Conservation (phyloP, 2,797 vertebrate genomes). For the Poliocrania exsul region DNA sequence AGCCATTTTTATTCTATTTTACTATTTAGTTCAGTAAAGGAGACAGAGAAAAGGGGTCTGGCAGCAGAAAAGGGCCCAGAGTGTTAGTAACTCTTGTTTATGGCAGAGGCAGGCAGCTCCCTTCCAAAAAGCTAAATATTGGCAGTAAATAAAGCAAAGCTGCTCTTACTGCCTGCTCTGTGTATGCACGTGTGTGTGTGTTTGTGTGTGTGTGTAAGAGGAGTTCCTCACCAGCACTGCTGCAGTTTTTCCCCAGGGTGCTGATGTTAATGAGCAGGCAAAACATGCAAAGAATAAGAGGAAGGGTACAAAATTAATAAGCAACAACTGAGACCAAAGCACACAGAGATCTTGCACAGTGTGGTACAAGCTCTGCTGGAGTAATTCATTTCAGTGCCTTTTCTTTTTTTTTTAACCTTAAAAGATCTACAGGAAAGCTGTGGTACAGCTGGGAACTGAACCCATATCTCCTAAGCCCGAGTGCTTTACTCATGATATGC, state of each 20-base stretch:
- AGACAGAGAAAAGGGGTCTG: neutral
- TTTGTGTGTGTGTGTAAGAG: neutral
- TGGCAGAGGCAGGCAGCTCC: conserved; percentile 2
- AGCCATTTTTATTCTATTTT: conserved; percentile 27
- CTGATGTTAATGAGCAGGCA: conserved; percentile 1
- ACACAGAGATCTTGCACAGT: neutral
- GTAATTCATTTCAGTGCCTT: neutral
- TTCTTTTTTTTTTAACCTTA: neutral
- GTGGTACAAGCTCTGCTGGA: neutral
- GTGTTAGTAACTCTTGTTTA: conserved; percentile 5
- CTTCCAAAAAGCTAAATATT: conserved; percentile 14
- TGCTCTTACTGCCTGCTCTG: neutral
- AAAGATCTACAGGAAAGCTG: conserved; percentile 48
- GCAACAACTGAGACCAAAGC: neutral
- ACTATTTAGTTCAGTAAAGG: neutral
- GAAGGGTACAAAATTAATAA: conserved; percentile 35
- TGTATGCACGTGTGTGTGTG: neutral
- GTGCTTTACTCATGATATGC: conserved; percentile 48
- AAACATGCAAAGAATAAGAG: neutral
- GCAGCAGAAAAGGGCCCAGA: neutral
- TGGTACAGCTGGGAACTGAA: conserved; percentile 31
- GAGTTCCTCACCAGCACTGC: neutral
- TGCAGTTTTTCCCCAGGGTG: conserved; percentile 1
- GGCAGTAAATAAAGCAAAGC: conserved; percentile 31
- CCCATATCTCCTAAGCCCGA: neutral